A percentile compares a stretch with the other conserved stretches of the same genome.
Conservation (phyloP, 2,113 vertebrate genomes). For the Ailurus styani region DNA sequence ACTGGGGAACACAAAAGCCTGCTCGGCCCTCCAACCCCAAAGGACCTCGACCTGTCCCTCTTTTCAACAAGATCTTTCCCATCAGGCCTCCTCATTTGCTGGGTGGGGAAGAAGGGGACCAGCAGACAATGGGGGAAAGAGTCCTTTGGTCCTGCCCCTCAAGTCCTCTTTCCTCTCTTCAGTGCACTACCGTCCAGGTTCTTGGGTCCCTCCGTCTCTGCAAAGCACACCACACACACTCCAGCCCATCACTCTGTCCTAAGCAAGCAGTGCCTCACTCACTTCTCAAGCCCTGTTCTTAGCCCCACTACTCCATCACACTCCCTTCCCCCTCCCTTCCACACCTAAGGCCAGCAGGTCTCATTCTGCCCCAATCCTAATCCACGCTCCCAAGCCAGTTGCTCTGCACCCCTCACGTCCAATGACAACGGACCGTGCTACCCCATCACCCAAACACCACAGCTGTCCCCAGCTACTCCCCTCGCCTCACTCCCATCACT, state of each 20-base stretch:
- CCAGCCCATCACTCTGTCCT: neutral
- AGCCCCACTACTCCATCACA: neutral
- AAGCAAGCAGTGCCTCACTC: neutral
- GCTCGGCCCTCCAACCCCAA: neutral
- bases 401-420: neutral
- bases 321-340: neutral
- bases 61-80: neutral
- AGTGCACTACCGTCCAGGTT: neutral
- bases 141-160: neutral
- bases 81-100: neutral
- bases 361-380: neutral
- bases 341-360: neutral
- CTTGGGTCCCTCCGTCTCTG: neutral
- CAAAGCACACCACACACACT: neutral
- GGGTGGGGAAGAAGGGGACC: neutral
- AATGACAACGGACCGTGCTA: neutral
- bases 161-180: neutral
- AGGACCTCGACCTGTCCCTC: neutral
- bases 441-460: neutral
- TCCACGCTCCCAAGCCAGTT: neutral
- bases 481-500: neutral
- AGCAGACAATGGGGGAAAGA: constrained; percentile 36
- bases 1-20: neutral
- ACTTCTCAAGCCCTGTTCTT: neutral
- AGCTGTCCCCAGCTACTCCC: constrained; percentile 25